A percentile compares a stretch with the other conserved stretches of the same genome.
phyloP scores from a whole-genome alignment of 2,888 invertebrate genomes.

The Belgica antarctica region DNA sequence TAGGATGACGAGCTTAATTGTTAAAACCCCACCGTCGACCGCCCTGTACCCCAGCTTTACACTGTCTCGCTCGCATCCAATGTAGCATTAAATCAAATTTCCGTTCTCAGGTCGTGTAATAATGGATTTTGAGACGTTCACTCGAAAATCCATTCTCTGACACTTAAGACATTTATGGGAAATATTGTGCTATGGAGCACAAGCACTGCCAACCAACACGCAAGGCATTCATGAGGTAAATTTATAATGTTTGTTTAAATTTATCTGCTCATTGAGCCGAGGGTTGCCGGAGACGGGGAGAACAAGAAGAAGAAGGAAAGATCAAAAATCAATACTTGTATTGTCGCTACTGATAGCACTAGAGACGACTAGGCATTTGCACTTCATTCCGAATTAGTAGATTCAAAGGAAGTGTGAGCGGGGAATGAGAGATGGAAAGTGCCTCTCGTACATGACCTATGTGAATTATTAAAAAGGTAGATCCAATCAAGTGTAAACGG shows the following conservation, averaged over 20 bases:
- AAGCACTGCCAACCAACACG: too few species aligned
- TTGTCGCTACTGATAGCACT: not conserved
- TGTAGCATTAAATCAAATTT: constrained; percentile 25
- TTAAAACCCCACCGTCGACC: too few species aligned
- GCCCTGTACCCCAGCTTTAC: not conserved
- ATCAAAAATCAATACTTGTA: constrained; percentile 8
- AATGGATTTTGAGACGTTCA: constrained; percentile 15
- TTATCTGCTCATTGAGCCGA: not conserved
- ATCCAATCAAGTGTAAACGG: constrained; percentile 39
- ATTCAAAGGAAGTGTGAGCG: not conserved
- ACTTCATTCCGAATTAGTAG: constrained; percentile 10
- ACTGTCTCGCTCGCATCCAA: not conserved
- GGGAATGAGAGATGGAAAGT: not conserved
- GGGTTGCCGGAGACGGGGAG: not conserved
- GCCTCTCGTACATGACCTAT: constrained; percentile 38
- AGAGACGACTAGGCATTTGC: not conserved
- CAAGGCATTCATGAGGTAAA: not conserved
- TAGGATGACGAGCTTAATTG: constrained; percentile 15
- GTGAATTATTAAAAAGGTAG: constrained; percentile 41
- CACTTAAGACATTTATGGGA: constrained; percentile 38
- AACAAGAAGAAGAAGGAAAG: not conserved
- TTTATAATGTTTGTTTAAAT: constrained; percentile 17
- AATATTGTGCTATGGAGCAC: not conserved
- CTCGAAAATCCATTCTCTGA: constrained; percentile 25
- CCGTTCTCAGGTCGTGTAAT: not conserved